These are phyloP conservation scores for Epinotia bilunana DNA, from an alignment of 2,888 invertebrate genomes.

Conservation along the genomic window DNA sequence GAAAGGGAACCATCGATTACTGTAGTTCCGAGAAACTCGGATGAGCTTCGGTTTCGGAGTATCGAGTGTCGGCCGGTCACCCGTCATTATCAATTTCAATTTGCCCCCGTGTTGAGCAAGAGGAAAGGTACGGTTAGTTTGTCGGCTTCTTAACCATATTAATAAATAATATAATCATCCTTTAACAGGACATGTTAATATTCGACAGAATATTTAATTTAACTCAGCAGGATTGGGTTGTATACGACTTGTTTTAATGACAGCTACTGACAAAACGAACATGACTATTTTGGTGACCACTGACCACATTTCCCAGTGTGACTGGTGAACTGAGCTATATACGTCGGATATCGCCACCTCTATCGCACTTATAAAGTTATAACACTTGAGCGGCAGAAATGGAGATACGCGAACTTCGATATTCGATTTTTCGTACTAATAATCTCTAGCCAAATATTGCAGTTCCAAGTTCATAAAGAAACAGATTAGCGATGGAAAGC, in stretches of 20 bases:
- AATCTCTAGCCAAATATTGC: too few species aligned
- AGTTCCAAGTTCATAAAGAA: too few species aligned
- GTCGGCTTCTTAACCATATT: constrained; percentile 30
- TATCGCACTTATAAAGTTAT: too few species aligned
- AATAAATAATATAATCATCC: constrained; percentile 10
- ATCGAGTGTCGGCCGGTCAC: constrained; percentile 35
- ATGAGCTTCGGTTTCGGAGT: constrained; percentile 49
- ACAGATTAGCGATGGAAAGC: too few species aligned
- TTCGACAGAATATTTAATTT: neutral
- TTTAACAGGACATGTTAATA: neutral
- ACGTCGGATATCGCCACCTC: too few species aligned
- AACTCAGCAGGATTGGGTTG: neutral
- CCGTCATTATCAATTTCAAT: constrained; percentile 41
- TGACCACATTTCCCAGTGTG: too few species aligned
- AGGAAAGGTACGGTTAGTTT: constrained; percentile 33
- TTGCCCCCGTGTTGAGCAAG: constrained; percentile 32
- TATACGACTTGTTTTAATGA: neutral
- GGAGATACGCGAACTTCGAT: too few species aligned
- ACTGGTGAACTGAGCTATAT: too few species aligned
- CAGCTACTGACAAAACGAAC: neutral
- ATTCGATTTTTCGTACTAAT: too few species aligned
- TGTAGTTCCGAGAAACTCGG: constrained; percentile 69
- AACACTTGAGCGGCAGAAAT: too few species aligned
- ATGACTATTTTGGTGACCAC: neutral
- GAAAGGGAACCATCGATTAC: constrained; percentile 64